Percentiles rank a stretch among this genome's conserved stretches.
These are phyloP conservation scores for Dipodomys ordii DNA, from an alignment of 2,113 vertebrate species.

Conservation along the genomic window DNA sequence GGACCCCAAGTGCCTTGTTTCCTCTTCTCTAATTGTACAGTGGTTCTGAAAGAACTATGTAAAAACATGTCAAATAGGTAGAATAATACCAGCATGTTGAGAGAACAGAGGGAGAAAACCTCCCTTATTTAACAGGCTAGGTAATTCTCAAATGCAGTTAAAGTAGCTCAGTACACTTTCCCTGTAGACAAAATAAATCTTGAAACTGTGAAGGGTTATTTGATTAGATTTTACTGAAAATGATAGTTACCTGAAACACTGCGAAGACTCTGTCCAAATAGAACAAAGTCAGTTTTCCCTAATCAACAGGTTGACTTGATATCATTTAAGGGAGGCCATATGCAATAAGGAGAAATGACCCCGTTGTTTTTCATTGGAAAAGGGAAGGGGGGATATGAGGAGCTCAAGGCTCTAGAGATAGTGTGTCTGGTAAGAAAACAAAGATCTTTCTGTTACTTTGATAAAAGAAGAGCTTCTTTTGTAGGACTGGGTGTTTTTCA, in stretches of 20 bases:
- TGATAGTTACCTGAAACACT: background rate
- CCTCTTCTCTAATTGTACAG: background rate
- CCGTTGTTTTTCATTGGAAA: background rate
- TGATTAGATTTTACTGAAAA: conserved; percentile 1
- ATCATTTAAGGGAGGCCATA: background rate
- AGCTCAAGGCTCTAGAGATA: background rate
- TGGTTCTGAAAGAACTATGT: background rate
- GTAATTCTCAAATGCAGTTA: conserved; percentile 24
- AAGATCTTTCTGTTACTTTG: background rate
- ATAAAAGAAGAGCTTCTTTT: background rate
- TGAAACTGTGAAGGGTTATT: background rate
- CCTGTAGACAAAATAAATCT: conserved; percentile 17
- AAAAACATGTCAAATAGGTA: background rate
- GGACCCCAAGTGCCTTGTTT: background rate
- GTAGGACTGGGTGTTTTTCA: background rate
- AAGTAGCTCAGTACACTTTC: conserved; percentile 7
- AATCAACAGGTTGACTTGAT: background rate
- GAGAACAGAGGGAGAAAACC: background rate
- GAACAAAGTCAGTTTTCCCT: conserved; percentile 36
- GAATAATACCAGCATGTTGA: background rate
- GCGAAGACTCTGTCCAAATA: background rate
- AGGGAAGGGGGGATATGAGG: too few relatives aligned
- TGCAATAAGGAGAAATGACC: background rate
- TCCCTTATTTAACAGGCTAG: background rate
- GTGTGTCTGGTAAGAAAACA: background rate